Conservation (phyloP, 2,797 vertebrate genomes). For the Esox lucius region DNA sequence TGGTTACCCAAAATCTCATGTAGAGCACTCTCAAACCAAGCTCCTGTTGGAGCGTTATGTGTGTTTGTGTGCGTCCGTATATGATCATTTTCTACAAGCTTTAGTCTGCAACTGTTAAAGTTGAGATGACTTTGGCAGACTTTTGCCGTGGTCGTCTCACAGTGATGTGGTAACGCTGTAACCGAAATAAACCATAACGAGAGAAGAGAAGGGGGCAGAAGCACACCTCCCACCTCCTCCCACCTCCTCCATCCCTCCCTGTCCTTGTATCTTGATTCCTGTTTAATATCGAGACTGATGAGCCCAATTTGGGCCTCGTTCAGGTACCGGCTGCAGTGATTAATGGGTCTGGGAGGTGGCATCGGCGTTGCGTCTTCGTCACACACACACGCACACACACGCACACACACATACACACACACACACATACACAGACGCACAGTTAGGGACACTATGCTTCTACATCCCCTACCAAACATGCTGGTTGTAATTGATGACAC, state of each 20-base stretch:
- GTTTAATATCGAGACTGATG: slow-evolving; percentile 88
- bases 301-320: slow-evolving; percentile 86
- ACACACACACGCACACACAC: slow-evolving; percentile 10
- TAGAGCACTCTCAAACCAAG: not conserved
- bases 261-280: slow-evolving; percentile 71
- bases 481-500: slow-evolving; percentile 86
- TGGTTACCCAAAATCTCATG: slow-evolving; percentile 64
- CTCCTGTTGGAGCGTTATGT: not conserved
- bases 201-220: not conserved
- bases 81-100: not conserved
- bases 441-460: not conserved
- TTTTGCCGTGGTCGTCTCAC: not conserved
- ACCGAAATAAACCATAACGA: not conserved
- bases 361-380: slow-evolving; percentile 82
- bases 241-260: slow-evolving; percentile 18
- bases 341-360: slow-evolving; percentile 85
- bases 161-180: not conserved
- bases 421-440: not conserved
- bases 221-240: slow-evolving; percentile 28
- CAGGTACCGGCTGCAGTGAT: slow-evolving; percentile 80
- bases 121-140: not conserved
- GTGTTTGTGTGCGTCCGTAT: not conserved
- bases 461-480: slow-evolving; percentile 60
- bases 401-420: not conserved
- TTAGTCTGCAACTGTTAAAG: not conserved